Percentiles rank a stretch among this genome's conserved stretches.
These are phyloP conservation scores for Nothocercus julius DNA, from an alignment of 2,113 vertebrate genomes.

Conservation along the genomic window DNA sequence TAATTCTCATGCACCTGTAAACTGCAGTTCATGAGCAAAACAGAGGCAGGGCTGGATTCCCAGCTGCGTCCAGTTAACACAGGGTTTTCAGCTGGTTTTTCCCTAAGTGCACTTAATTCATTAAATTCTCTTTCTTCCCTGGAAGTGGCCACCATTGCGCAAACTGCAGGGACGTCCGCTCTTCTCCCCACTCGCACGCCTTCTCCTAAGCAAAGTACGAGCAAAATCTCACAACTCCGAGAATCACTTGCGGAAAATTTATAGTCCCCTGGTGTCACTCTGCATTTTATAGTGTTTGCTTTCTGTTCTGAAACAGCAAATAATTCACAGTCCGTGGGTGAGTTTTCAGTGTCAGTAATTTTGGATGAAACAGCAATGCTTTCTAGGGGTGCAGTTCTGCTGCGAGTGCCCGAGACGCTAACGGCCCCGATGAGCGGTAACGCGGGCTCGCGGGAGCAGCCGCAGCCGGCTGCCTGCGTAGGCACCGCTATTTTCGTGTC, in stretches of 20 bases:
- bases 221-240: constrained; percentile 47
- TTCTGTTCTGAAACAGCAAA: constrained; percentile 43
- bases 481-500: constrained; percentile 51
- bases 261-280: constrained; percentile 66
- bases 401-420: constrained; percentile 10
- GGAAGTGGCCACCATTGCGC: not conserved
- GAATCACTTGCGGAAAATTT: constrained; percentile 68
- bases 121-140: not conserved
- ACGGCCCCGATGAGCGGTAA: constrained; percentile 31
- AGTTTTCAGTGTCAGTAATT: constrained; percentile 36
- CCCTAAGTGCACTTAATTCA: not conserved
- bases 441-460: constrained; percentile 45
- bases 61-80: not conserved
- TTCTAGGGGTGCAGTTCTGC: constrained; percentile 21
- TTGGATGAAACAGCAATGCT: constrained; percentile 36
- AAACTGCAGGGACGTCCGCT: not conserved
- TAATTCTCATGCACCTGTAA: not conserved
- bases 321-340: constrained; percentile 60
- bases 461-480: not conserved
- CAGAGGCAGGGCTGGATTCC: not conserved
- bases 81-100: not conserved
- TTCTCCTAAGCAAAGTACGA: constrained; percentile 54
- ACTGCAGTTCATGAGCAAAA: not conserved
- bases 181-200: constrained; percentile 32
- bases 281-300: constrained; percentile 69